Percentiles rank a stretch among this genome's conserved stretches.
These are phyloP conservation scores for Melitaea cinxia DNA, from an alignment of 1,140 invertebrate species.

Conservation along the genomic window DNA sequence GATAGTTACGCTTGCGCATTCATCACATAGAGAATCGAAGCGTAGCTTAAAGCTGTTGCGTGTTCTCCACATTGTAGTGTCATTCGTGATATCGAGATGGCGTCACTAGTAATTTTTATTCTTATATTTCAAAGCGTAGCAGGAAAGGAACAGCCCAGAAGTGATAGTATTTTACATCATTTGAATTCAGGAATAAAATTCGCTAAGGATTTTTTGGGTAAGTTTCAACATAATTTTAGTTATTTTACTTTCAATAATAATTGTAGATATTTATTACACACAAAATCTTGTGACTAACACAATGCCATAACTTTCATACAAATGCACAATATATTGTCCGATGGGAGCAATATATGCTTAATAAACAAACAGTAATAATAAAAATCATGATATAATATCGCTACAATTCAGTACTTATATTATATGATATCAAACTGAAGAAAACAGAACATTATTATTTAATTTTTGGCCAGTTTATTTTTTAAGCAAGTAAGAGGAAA, in stretches of 20 bases:
- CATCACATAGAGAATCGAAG: conserved; percentile 58
- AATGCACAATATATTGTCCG: too few species aligned
- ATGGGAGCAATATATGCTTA: too few species aligned
- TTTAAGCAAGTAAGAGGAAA: too few species aligned
- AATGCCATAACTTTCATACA: too few species aligned
- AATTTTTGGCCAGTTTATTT: too few species aligned
- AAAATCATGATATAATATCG: too few species aligned
- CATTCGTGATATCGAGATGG: conserved; percentile 56
- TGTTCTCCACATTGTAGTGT: conserved; percentile 51
- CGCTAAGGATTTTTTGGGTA: conserved; percentile 84
- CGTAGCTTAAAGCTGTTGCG: conserved; percentile 40
- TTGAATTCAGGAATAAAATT: conserved; percentile 84
- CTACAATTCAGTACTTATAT: too few species aligned
- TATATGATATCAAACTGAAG: too few species aligned
- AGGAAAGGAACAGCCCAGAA: conserved; percentile 49
- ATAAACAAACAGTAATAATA: too few species aligned
- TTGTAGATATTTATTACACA: conserved; percentile 1
- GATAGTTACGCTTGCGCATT: conserved; percentile 51
- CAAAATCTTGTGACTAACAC: too few species aligned
- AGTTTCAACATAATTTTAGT: conserved; percentile 16
- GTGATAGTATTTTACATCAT: conserved; percentile 82
- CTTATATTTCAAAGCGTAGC: conserved; percentile 46
- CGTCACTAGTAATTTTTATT: conserved; percentile 49
- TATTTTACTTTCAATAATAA: too few species aligned
- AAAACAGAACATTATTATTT: too few species aligned